Conservation (phyloP, 2,797 vertebrate genomes). For the Hozukius guyotensis region DNA sequence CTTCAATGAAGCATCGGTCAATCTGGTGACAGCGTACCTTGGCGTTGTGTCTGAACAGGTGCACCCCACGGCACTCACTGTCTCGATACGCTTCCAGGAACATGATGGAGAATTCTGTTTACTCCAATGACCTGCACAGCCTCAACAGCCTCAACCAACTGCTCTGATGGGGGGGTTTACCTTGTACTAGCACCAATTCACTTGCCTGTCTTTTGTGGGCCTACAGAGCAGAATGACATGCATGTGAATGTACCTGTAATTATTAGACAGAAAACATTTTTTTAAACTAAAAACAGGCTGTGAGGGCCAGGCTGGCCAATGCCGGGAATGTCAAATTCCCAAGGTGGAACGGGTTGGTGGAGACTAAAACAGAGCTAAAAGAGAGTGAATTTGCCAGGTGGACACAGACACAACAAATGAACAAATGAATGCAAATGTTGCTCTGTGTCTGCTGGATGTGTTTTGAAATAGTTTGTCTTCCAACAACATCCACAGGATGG, state of each 20-base stretch:
- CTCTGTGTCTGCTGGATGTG: background rate
- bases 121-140: background rate
- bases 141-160: background rate
- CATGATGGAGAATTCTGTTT: background rate
- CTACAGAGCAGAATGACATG: no score
- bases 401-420: background rate
- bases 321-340: no score
- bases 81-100: background rate
- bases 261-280: background rate
- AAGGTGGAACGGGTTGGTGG: background rate
- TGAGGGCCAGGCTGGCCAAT: no score
- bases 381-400: background rate
- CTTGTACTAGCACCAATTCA: background rate
- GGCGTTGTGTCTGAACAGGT: constrained; percentile 19
- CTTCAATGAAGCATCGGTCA: background rate
- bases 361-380: background rate
- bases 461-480: background rate
- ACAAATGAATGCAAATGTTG: background rate
- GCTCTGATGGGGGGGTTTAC: background rate
- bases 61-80: constrained; percentile 9
- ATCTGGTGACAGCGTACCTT: constrained; percentile 15
- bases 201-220: no score
- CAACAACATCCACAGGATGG: background rate
- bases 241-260: background rate
- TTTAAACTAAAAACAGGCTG: no score